phyloP scores from a whole-genome alignment of 2,888 invertebrate species.

The Gryllus longicercus region DNA sequence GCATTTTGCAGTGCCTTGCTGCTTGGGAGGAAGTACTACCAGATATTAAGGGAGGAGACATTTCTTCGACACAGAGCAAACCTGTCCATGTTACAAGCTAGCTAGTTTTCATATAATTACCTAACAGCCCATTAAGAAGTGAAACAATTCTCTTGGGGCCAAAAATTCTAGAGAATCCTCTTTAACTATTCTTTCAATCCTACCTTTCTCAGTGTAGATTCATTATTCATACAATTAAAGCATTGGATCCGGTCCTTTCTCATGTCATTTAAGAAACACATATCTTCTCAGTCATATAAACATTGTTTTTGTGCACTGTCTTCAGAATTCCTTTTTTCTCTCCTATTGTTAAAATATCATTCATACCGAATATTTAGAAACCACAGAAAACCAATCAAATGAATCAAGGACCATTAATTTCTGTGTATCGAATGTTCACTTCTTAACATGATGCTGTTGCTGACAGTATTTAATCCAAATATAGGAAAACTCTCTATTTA shows the following conservation, averaged over 20 bases:
- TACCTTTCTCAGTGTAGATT: too few species aligned
- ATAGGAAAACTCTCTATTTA: neutral
- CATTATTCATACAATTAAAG: too few species aligned
- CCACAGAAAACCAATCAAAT: too few species aligned
- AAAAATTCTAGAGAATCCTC: neutral
- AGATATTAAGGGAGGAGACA: conserved; percentile 26
- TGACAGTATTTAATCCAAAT: neutral
- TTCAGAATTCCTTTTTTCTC: too few species aligned
- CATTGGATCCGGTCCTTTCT: too few species aligned
- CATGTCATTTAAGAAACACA: too few species aligned
- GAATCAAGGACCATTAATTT: too few species aligned
- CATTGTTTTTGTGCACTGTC: too few species aligned
- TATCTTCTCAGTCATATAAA: too few species aligned
- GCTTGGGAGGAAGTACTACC: conserved; percentile 49
- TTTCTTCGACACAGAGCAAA: neutral
- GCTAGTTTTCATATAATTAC: neutral
- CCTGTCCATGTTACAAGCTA: neutral
- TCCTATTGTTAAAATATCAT: too few species aligned
- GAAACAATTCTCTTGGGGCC: conserved; percentile 2
- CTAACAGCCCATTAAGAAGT: conserved; percentile 17
- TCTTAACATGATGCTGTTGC: neutral
- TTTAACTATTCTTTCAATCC: too few species aligned
- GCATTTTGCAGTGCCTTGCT: conserved; percentile 44
- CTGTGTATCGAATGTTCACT: neutral
- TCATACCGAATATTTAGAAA: too few species aligned